These are phyloP conservation scores for Drosophila dunni DNA, from an alignment of 1,140 invertebrate species.

Conservation along the genomic window DNA sequence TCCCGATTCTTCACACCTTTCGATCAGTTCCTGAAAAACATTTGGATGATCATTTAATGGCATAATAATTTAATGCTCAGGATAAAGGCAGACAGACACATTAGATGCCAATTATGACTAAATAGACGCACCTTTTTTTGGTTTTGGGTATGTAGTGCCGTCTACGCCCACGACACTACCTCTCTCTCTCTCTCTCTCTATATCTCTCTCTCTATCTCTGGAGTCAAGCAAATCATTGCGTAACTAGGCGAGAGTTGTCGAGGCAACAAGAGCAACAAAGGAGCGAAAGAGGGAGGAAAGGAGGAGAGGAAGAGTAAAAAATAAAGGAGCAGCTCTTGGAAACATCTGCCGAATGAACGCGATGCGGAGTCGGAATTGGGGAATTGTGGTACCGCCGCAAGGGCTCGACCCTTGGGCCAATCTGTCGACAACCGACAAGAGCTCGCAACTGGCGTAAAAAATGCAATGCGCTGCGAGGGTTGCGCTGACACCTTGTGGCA, in stretches of 20 bases:
- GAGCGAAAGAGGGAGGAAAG: no score
- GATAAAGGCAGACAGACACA: constrained; percentile 2
- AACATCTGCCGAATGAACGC: constrained; percentile 41
- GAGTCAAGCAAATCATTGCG: constrained; percentile 48
- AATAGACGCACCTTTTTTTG: constrained; percentile 49
- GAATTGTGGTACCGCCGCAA: not conserved
- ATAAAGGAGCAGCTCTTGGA: constrained; percentile 35
- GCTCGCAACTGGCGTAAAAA: constrained; percentile 49
- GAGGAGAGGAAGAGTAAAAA: not conserved
- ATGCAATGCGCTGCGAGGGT: constrained; percentile 40
- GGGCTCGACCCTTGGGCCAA: constrained; percentile 34
- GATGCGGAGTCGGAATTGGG: not conserved
- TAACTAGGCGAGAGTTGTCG: constrained; percentile 40
- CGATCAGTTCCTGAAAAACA: not conserved
- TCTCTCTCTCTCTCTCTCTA: no score
- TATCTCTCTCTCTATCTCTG: no score
- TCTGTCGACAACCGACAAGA: constrained; percentile 36
- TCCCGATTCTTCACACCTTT: constrained; percentile 27
- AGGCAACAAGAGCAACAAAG: not conserved
- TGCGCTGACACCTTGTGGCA: constrained; percentile 42
- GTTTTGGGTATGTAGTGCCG: not conserved
- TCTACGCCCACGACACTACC: constrained; percentile 7
- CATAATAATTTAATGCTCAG: not conserved
- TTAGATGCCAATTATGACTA: constrained; percentile 50
- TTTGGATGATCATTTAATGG: constrained; percentile 3